A percentile compares a stretch with the other conserved stretches of the same genome.
Evolutionary conservation across 2,113 vertebrate genomes (phyloP).

Genomic region (Catagonus wagneri): DNA sequence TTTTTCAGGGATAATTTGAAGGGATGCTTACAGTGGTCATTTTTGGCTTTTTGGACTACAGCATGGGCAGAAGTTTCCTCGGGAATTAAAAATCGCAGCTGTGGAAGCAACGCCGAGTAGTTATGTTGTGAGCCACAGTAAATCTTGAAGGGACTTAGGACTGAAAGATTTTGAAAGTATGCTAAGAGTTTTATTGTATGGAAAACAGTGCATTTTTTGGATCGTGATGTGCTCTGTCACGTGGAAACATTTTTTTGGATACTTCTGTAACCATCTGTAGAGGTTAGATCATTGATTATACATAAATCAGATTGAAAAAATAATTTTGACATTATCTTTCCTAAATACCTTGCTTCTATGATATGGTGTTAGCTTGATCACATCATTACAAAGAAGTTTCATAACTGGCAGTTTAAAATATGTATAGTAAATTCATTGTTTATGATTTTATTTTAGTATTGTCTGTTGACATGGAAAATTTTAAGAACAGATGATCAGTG

Average conservation of each 20-base stretch:
- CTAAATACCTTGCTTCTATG: conserved; percentile 78
- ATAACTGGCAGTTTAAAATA: conserved; percentile 64
- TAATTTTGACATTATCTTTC: conserved; percentile 80
- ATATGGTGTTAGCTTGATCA: conserved; percentile 69
- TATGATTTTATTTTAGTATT: conserved; percentile 71
- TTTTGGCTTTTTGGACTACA: conserved; percentile 38
- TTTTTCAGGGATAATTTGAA: not conserved
- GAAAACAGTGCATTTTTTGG: conserved; percentile 78
- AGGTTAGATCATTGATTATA: conserved; percentile 84
- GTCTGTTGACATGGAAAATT: conserved; percentile 72
- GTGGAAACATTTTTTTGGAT: conserved; percentile 83
- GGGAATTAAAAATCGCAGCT: not conserved
- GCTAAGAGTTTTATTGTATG: conserved; percentile 73
- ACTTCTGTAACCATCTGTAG: conserved; percentile 85
- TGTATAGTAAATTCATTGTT: conserved; percentile 41
- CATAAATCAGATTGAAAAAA: conserved; percentile 84
- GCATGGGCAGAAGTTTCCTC: not conserved
- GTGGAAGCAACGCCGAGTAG: too few relatives aligned
- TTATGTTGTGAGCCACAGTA: too few relatives aligned
- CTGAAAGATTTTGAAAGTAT: conserved; percentile 66
- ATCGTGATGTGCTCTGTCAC: conserved; percentile 78
- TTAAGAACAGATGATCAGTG: conserved; percentile 72
- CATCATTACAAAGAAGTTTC: conserved; percentile 43
- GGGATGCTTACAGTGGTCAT: not conserved
- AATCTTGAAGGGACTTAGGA: conserved; percentile 58